Percentiles rank a stretch among this genome's conserved stretches.
phyloP scores from a whole-genome alignment of 2,888 invertebrate genomes.

The Tachystola acroxantha region DNA sequence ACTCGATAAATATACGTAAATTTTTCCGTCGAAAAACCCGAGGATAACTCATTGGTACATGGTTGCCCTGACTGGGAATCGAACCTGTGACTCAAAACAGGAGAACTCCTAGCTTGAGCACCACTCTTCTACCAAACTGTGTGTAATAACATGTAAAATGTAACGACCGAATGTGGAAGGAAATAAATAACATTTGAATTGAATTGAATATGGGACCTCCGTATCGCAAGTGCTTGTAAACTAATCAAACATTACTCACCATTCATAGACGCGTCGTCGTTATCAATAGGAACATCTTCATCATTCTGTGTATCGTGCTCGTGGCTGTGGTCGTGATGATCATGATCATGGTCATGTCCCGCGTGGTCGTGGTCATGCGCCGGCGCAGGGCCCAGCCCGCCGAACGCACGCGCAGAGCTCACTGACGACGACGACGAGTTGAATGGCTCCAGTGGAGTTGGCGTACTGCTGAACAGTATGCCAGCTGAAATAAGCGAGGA shows the following conservation, averaged over 20 bases:
- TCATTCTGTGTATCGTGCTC: constrained; percentile 31
- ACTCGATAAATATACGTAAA: too few relatives aligned
- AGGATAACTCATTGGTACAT: too few relatives aligned
- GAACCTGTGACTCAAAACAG: too few relatives aligned
- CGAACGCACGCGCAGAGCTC: constrained; percentile 79
- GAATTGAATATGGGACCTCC: too few relatives aligned
- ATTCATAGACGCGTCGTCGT: constrained; percentile 73
- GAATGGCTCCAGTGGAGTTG: constrained; percentile 76
- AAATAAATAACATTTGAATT: too few relatives aligned
- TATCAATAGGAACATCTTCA: constrained; percentile 44
- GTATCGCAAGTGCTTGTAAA: too few relatives aligned
- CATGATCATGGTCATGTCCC: constrained; percentile 24
- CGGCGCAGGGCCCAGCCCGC: constrained; percentile 52
- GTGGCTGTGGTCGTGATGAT: constrained; percentile 20
- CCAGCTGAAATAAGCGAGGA: constrained; percentile 77
- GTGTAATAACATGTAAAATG: too few relatives aligned
- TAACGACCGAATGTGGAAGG: too few relatives aligned
- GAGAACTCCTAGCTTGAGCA: too few relatives aligned
- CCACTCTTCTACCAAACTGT: too few relatives aligned
- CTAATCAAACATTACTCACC: constrained; percentile 73
- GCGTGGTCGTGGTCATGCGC: constrained; percentile 19
- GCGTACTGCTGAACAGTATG: constrained; percentile 81
- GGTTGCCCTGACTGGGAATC: too few relatives aligned
- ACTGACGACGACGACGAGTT: constrained; percentile 52
- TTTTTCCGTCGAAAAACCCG: too few relatives aligned